Percentiles rank a stretch among this genome's conserved stretches.
phyloP scores from a whole-genome alignment of 2,113 vertebrate genomes.

The Larimichthys crocea region DNA sequence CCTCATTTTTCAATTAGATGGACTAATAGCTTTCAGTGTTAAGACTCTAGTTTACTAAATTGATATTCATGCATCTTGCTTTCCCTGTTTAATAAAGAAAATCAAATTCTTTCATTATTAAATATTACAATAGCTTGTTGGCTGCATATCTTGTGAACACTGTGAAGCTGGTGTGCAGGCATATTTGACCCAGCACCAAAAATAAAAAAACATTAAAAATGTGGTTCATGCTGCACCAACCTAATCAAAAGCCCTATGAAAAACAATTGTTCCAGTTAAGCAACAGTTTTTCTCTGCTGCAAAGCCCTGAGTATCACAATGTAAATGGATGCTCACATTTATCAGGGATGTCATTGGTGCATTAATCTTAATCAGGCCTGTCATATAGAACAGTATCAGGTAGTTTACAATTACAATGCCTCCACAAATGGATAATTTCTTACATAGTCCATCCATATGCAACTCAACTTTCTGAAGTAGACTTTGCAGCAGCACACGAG shows the following conservation, averaged over 20 bases:
- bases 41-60: slow-evolving; percentile 31
- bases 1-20: slow-evolving; percentile 49
- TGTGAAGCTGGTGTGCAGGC: neutral
- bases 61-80: slow-evolving; percentile 31
- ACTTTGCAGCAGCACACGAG: slow-evolving; percentile 29
- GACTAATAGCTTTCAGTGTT: slow-evolving; percentile 53
- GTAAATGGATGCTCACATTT: slow-evolving; percentile 6
- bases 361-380: slow-evolving; percentile 33
- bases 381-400: slow-evolving; percentile 20
- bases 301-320: neutral
- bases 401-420: slow-evolving; percentile 27
- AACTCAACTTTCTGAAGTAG: slow-evolving; percentile 47
- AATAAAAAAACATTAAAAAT: neutral
- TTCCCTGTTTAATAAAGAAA: slow-evolving; percentile 13
- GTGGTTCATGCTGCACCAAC: neutral
- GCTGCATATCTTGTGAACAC: neutral
- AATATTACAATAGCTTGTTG: neutral
- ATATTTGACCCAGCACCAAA: neutral
- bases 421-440: slow-evolving; percentile 9
- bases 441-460: slow-evolving; percentile 18
- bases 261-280: neutral
- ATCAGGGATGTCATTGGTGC: neutral
- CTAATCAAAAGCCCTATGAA: neutral
- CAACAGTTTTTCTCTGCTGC: neutral
- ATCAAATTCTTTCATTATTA: slow-evolving; percentile 5